A percentile compares a stretch with the other conserved stretches of the same genome.
Conservation (phyloP, 2,888 invertebrate species). For the Taenaris catops region DNA sequence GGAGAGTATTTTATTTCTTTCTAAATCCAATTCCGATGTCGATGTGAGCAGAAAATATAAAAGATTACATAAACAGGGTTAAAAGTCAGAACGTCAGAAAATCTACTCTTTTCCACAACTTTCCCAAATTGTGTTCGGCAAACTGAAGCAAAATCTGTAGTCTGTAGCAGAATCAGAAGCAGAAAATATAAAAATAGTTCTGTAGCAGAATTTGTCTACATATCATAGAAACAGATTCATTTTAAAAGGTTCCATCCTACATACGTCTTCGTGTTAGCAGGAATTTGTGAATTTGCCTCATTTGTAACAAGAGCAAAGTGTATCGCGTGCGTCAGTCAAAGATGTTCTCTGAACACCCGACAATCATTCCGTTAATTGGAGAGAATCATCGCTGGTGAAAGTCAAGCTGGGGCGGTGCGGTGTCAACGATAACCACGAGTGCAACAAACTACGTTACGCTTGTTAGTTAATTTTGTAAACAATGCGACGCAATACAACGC, state of each 20-base stretch:
- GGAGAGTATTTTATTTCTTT: no score
- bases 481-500: constrained; percentile 5
- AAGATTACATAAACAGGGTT: no score
- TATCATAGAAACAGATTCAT: constrained; percentile 7
- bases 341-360: constrained; percentile 47
- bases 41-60: no score
- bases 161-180: no score
- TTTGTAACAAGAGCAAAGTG: constrained; percentile 62
- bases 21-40: no score
- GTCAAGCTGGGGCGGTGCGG: constrained; percentile 37
- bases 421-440: constrained; percentile 63
- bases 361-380: constrained; percentile 79
- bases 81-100: no score
- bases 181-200: no score
- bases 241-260: constrained; percentile 4
- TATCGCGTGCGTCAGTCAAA: constrained; percentile 60
- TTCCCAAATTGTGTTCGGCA: no score
- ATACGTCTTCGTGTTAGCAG: constrained; percentile 12
- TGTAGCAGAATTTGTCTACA: no score
- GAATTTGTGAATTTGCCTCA: constrained; percentile 32
- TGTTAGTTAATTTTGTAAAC: constrained; percentile 18
- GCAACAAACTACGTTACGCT: constrained; percentile 52
- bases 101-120: no score
- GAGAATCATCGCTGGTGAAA: constrained; percentile 75
- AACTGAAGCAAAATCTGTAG: no score